These are phyloP conservation scores for Serrognathus titanus DNA, from an alignment of 2,888 invertebrate species.

Conservation along the genomic window DNA sequence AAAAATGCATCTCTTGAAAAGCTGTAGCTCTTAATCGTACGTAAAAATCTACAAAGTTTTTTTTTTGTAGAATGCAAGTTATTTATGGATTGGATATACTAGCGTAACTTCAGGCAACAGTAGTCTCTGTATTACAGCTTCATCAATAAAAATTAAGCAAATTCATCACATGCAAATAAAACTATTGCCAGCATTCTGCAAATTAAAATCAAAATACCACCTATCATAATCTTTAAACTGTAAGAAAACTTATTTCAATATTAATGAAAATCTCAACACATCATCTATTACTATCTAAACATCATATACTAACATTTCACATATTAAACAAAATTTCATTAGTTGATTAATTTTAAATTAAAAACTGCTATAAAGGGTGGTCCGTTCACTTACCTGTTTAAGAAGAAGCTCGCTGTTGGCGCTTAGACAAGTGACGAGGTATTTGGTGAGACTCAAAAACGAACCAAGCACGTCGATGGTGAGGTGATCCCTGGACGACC, in stretches of 20 bases:
- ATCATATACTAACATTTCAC: not conserved
- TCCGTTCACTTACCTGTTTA: conserved; percentile 70
- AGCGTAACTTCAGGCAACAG: too few species aligned
- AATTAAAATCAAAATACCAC: not conserved
- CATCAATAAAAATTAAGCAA: too few species aligned
- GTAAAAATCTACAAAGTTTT: too few species aligned
- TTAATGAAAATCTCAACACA: not conserved
- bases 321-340: not conserved
- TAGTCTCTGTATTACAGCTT: too few species aligned
- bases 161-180: too few species aligned
- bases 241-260: not conserved
- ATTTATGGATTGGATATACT: too few species aligned
- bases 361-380: not conserved
- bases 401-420: conserved; percentile 87
- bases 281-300: conserved; percentile 2
- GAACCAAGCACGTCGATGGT: conserved; percentile 91
- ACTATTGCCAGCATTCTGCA: not conserved
- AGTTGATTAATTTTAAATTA: not conserved
- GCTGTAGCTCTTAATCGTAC: too few species aligned
- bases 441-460: conserved; percentile 87
- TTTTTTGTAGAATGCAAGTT: too few species aligned
- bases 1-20: too few species aligned
- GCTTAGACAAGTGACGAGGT: conserved; percentile 88
- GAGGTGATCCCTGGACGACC: conserved; percentile 88
- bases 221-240: too few species aligned